phyloP scores from a whole-genome alignment of 2,797 vertebrate species.

The Peromyscus nudipes region DNA sequence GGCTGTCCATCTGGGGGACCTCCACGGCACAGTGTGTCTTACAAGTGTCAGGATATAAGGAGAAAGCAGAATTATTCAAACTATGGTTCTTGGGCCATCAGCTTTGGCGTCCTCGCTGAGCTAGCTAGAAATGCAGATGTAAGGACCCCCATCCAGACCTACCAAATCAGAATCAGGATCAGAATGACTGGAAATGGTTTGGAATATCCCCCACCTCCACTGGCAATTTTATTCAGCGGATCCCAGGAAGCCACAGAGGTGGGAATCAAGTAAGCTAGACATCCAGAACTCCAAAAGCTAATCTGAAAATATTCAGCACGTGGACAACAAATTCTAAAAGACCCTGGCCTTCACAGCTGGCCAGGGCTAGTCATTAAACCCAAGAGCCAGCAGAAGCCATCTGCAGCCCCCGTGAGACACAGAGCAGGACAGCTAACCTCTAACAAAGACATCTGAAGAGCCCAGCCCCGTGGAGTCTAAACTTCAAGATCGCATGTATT shows the following conservation, averaged over 20 bases:
- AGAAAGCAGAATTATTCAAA: not conserved
- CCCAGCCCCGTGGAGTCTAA: not conserved
- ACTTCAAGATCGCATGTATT: constrained; percentile 62
- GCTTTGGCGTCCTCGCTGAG: not conserved
- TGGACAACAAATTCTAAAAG: not conserved
- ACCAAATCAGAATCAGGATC: not conserved
- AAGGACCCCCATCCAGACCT: not conserved
- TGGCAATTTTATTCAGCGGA: not conserved
- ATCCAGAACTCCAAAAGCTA: not conserved
- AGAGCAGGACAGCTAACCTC: constrained; percentile 47
- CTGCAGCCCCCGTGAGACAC: not conserved
- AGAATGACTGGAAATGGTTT: not conserved
- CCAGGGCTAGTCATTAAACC: not conserved
- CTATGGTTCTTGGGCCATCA: not conserved
- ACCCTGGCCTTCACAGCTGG: not conserved
- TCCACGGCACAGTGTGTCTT: not conserved
- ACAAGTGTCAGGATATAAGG: not conserved
- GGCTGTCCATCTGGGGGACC: not conserved
- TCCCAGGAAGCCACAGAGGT: not conserved
- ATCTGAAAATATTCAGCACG: constrained; percentile 1
- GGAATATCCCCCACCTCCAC: not conserved
- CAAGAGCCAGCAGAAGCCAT: not conserved
- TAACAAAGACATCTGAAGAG: not conserved
- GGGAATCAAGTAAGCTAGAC: not conserved
- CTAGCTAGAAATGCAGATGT: not conserved